phyloP scores from a whole-genome alignment of 2,888 invertebrate species.

The Alentia gelatinosa region DNA sequence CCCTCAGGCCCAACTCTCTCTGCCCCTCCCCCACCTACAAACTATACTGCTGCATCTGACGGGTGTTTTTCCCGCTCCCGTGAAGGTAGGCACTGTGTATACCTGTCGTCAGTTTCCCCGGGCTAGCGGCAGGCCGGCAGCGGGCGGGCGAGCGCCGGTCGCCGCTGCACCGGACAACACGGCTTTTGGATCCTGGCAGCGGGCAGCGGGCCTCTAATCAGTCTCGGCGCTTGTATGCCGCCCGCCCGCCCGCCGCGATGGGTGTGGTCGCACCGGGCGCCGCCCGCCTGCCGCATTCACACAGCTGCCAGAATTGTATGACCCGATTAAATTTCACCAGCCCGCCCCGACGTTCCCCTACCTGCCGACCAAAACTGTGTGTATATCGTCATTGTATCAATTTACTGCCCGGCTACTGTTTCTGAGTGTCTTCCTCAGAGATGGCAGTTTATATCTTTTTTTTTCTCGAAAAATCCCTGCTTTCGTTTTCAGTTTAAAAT shows the following conservation, averaged over 20 bases:
- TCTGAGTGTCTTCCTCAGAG: no score
- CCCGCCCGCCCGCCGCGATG: background rate
- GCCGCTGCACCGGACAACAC: background rate
- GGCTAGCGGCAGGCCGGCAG: background rate
- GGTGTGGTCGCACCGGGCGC: background rate
- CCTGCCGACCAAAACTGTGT: no score
- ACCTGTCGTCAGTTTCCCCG: background rate
- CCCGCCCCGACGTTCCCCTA: background rate
- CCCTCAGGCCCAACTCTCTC: background rate
- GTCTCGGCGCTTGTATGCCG: background rate
- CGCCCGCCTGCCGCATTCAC: background rate
- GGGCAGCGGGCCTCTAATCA: background rate
- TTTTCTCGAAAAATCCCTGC: no score
- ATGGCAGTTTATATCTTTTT: no score
- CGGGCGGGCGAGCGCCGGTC: background rate
- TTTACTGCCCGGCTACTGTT: no score
- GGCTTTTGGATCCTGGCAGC: background rate
- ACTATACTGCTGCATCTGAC: background rate
- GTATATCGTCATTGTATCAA: no score
- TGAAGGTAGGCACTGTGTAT: background rate
- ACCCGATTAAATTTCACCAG: background rate
- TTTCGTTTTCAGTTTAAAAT: no score
- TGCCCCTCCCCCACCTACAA: background rate
- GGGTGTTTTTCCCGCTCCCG: conserved; percentile 2
- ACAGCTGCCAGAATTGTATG: background rate